phyloP scores from a whole-genome alignment of 2,888 invertebrate species.

The Nephrotoma appendiculata region DNA sequence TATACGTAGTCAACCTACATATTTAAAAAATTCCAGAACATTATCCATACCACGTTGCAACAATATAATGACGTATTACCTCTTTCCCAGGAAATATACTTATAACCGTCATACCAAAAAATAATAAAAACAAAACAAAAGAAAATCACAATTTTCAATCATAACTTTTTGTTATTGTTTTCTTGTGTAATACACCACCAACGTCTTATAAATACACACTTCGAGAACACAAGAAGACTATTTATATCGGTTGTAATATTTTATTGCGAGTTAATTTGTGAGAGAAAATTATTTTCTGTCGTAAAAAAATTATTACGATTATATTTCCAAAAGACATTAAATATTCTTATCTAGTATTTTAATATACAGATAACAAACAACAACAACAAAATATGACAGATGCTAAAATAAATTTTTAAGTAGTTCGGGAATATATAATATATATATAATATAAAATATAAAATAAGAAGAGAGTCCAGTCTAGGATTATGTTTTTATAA shows the following conservation, averaged over 20 bases:
- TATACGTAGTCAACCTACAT: too few species aligned
- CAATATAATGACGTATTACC: background rate
- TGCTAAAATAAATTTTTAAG: background rate
- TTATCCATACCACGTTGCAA: background rate
- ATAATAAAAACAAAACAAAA: background rate
- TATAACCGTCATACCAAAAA: background rate
- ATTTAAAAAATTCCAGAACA: background rate
- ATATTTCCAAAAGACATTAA: background rate
- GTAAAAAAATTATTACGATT: background rate
- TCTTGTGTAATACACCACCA: background rate
- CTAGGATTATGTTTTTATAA: background rate
- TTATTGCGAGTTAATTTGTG: background rate
- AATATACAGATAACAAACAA: background rate
- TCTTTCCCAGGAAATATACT: background rate
- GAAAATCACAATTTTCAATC: background rate
- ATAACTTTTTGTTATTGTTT: background rate
- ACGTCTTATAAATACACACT: background rate
- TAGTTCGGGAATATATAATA: background rate
- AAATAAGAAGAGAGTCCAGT: background rate
- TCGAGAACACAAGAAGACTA: background rate
- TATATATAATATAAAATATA: background rate
- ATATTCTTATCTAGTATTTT: background rate
- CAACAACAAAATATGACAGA: background rate
- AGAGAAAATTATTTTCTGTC: background rate
- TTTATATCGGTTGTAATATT: background rate